Base-by-base conservation (phyloP, 2,888 invertebrate species). In the Drosophila mettleri region DNA sequence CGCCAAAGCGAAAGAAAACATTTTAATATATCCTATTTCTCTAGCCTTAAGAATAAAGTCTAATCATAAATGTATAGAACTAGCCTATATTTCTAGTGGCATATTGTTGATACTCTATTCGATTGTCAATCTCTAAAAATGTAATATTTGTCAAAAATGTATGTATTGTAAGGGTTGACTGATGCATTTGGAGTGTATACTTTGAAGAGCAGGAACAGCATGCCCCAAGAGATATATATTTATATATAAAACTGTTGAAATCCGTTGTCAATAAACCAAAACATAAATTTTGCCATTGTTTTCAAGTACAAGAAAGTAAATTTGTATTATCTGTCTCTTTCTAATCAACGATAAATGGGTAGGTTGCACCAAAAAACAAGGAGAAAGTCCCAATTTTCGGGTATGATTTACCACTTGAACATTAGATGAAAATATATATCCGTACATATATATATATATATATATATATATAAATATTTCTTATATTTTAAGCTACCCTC, bases 1-100 rank as follows among this genome's bases (percentile, higher is more conserved):
- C 22, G 2, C 34, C 49, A 3, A 72, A 57, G 29, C 55, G 70
- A 1, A 70, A 61, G 43, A 69, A 72, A n/a, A 33, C 20, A 16
- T n/a, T 49, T 20, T 49, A 67, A 71, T n/a, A 46, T 31, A 2
- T 16, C 24, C 27, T n/a, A 46, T 31, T 4, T 16, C 24, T 33
- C n/a, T 60, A 60, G 45, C 5, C 29, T 38, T 34, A 54, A 22
- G 5, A n/a, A 14, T 29, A 18, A n/a, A n/a, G n/a, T n/a, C n/a
- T n/a, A n/a, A n/a, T n/a, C n/a, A n/a, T n/a, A n/a, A n/a, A n/a
- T n/a, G n/a, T n/a, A n/a, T n/a, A n/a, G n/a, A n/a, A n/a, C n/a
- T n/a, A n/a, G n/a, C n/a, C n/a, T n/a, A n/a, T n/a, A n/a, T n/a
- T n/a, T n/a, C n/a, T n/a, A n/a, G n/a, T n/a, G n/a, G n/a, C n/a